Evolutionary conservation across 2,888 invertebrate genomes (phyloP).

Genomic region (Eilema depressum): DNA sequence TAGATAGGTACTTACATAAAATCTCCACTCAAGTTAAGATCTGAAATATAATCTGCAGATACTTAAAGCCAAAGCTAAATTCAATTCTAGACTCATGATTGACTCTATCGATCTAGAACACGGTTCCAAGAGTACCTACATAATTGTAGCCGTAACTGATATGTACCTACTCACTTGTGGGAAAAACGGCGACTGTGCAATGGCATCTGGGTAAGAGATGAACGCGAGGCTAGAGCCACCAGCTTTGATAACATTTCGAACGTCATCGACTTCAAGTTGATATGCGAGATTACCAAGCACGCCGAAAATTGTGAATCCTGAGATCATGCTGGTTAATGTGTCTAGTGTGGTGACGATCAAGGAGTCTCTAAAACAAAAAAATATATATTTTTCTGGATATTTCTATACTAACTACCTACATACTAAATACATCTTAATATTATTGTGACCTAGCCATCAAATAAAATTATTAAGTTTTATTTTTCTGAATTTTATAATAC

Average conservation of each 20-base stretch:
- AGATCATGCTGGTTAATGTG: conserved; percentile 93
- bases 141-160: no score
- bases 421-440: neutral
- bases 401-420: neutral
- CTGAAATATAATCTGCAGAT: no score
- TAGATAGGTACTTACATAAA: no score
- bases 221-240: conserved; percentile 94
- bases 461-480: no score
- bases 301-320: conserved; percentile 94
- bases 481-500: no score
- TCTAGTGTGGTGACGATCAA: conserved; percentile 93
- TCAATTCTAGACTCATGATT: no score
- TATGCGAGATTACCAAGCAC: conserved; percentile 93
- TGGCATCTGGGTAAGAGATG: conserved; percentile 94
- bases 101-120: no score
- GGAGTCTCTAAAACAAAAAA: conserved; percentile 87
- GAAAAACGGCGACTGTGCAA: conserved; percentile 91
- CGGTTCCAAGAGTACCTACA: no score
- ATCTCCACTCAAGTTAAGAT: no score
- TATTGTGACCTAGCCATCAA: no score
- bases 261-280: conserved; percentile 87
- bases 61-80: no score
- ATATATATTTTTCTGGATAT: neutral
- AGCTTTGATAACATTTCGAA: conserved; percentile 89
- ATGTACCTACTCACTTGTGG: conserved; percentile 88